Conservation (phyloP, 2,113 vertebrate genomes). For the Epinephelus lanceolatus region DNA sequence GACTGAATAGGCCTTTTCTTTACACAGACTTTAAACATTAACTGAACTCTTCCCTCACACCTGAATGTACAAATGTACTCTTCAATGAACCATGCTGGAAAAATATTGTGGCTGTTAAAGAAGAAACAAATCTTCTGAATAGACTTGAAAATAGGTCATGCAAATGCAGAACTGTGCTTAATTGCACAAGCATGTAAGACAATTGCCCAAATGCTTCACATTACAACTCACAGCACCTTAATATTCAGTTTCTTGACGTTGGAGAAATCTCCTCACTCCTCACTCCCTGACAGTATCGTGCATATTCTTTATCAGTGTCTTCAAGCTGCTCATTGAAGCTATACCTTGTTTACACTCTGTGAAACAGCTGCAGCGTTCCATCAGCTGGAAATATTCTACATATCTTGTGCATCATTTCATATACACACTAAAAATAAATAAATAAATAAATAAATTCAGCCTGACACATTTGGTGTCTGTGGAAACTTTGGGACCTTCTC, state of each 20-base stretch:
- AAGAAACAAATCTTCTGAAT: neutral
- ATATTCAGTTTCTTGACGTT: neutral
- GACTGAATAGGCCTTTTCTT: constrained; percentile 17
- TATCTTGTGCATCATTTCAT: neutral
- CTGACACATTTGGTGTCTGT: constrained; percentile 1
- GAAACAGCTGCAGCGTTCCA: too few species aligned
- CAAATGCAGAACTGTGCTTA: constrained; percentile 6
- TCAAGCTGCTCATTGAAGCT: neutral
- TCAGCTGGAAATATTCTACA: too few species aligned
- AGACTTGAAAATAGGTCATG: constrained; percentile 1
- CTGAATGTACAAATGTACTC: neutral
- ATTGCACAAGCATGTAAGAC: neutral
- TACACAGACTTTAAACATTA: constrained; percentile 11
- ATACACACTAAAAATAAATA: neutral
- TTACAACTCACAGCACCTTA: neutral
- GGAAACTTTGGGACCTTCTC: neutral
- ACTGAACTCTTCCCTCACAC: neutral
- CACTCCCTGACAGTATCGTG: neutral
- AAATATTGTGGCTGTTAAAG: neutral
- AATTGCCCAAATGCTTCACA: neutral
- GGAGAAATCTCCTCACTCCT: neutral
- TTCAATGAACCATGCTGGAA: neutral
- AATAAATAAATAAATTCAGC: neutral
- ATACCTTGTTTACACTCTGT: neutral
- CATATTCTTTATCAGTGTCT: neutral